These are phyloP conservation scores for Potamilus streckersoni DNA, from an alignment of 1,140 invertebrate species.

Conservation along the genomic window DNA sequence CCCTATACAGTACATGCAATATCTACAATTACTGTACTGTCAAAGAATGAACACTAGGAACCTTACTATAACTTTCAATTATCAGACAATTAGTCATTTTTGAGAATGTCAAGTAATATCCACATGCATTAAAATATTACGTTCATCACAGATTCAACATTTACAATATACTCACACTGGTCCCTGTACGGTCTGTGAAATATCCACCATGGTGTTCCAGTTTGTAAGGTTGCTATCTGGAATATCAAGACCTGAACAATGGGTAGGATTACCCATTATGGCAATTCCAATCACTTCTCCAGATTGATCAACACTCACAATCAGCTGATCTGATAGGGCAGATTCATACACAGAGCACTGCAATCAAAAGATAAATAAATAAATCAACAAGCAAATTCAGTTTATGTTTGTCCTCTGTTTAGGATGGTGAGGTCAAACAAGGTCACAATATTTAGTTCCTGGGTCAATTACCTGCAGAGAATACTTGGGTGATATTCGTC, in stretches of 20 bases:
- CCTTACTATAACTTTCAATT: too few species aligned
- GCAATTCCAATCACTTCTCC: constrained; percentile 79
- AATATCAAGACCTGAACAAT: constrained; percentile 44
- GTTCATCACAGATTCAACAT: too few species aligned
- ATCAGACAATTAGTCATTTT: too few species aligned
- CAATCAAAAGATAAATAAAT: constrained; percentile 47
- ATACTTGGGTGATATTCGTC: too few species aligned
- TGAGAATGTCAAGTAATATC: too few species aligned
- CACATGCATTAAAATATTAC: too few species aligned
- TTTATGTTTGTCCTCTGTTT: background rate
- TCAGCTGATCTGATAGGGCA: constrained; percentile 78
- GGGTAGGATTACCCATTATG: constrained; percentile 64
- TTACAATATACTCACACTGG: constrained; percentile 74
- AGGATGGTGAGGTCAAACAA: too few species aligned
- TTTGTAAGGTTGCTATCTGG: constrained; percentile 61
- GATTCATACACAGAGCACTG: constrained; percentile 76
- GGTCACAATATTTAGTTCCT: too few species aligned
- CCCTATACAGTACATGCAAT: too few species aligned
- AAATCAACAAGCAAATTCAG: constrained; percentile 9
- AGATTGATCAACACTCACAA: constrained; percentile 78
- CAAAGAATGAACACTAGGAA: too few species aligned
- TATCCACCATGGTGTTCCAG: constrained; percentile 80
- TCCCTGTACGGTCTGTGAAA: constrained; percentile 79
- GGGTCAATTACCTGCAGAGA: too few species aligned
- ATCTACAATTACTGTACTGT: too few species aligned